A percentile compares a stretch with the other conserved stretches of the same genome.
Conservation (phyloP, 2,113 vertebrate species). For the Toxotes chatareus region DNA sequence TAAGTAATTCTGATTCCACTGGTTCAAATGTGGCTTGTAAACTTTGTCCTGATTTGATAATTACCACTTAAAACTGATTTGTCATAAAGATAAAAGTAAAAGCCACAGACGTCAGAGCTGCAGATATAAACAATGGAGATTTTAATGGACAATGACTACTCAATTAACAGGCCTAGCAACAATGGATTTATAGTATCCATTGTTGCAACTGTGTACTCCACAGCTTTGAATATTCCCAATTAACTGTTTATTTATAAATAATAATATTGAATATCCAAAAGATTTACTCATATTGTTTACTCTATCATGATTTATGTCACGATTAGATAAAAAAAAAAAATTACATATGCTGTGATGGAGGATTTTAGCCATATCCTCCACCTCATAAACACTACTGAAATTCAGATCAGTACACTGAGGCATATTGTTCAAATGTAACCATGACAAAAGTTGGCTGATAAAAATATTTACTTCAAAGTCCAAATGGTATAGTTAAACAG, state of each 20-base stretch:
- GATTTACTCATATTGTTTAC: not conserved
- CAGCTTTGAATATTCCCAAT: not conserved
- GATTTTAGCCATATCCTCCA: not conserved
- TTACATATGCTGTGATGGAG: not conserved
- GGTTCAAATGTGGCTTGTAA: constrained; percentile 33
- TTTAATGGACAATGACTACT: not conserved
- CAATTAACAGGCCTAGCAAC: not conserved
- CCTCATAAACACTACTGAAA: not conserved
- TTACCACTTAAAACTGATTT: not conserved
- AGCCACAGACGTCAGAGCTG: not conserved
- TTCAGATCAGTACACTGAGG: not conserved
- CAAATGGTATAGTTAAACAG: not conserved
- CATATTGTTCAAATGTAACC: not conserved
- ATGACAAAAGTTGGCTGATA: not conserved
- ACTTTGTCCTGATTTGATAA: constrained; percentile 23
- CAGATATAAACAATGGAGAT: constrained; percentile 4
- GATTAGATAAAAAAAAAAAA: not conserved
- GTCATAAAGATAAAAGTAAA: not conserved
- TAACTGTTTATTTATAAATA: not conserved
- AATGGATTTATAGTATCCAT: not conserved
- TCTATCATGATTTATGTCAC: not conserved
- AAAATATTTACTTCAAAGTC: constrained; percentile 13
- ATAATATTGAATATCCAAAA: not conserved
- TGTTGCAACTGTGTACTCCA: too few relatives aligned
- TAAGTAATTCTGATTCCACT: constrained; percentile 16